Percentiles rank a stretch among this genome's conserved stretches.
phyloP scores from a whole-genome alignment of 64 coral and sea anemone genomes.

The Pachyseris speciosa region DNA sequence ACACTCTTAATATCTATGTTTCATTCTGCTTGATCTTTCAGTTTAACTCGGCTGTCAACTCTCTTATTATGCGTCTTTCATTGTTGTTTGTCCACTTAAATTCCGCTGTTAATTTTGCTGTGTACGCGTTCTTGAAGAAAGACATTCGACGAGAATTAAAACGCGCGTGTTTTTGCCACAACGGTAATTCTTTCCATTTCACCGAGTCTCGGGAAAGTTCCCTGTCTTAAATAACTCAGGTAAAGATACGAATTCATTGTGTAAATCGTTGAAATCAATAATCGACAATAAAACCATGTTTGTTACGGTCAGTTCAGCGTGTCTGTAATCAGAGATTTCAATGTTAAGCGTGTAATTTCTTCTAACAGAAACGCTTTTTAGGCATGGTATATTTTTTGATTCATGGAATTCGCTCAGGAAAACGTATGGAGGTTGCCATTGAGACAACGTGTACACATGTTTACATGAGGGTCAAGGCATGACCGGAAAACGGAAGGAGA shows the following conservation, averaged over 20 bases:
- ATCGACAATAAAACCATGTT: too few species aligned
- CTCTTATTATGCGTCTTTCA: neutral
- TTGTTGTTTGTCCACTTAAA: slow-evolving; percentile 1
- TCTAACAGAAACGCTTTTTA: too few species aligned
- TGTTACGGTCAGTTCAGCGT: too few species aligned
- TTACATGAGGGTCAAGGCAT: too few species aligned
- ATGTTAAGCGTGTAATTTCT: too few species aligned
- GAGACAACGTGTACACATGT: too few species aligned
- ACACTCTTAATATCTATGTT: slow-evolving; percentile 1
- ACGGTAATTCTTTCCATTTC: neutral
- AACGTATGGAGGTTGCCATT: too few species aligned
- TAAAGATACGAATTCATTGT: neutral
- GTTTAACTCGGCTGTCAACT: neutral
- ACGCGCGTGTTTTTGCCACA: neutral
- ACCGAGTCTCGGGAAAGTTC: neutral
- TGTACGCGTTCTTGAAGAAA: slow-evolving; percentile 22
- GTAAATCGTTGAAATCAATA: too few species aligned
- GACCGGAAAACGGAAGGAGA: too few species aligned
- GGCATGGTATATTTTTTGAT: too few species aligned
- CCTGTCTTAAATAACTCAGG: neutral
- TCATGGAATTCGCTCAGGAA: too few species aligned
- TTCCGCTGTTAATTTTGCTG: slow-evolving; percentile 13
- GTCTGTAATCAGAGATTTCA: too few species aligned
- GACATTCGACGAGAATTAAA: neutral
- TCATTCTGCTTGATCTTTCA: neutral